These are phyloP conservation scores for Drosophila nigricruria DNA, from an alignment of 2,888 invertebrate species.

Conservation along the genomic window DNA sequence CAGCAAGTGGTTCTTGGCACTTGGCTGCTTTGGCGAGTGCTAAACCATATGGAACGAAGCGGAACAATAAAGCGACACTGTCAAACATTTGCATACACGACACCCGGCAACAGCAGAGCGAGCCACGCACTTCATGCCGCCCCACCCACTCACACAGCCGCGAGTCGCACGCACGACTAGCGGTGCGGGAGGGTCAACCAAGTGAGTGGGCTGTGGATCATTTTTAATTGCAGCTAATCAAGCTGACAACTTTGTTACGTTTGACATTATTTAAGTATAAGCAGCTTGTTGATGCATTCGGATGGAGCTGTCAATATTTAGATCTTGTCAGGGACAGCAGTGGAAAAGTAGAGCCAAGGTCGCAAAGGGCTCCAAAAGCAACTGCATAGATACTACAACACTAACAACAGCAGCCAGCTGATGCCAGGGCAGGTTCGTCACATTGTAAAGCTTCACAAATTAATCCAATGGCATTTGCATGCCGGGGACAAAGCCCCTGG, in stretches of 20 bases:
- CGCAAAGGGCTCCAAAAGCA: slow-evolving; percentile 6
- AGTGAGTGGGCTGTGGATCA: slow-evolving; percentile 1
- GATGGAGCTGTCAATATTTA: not conserved
- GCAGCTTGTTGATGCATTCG: not conserved
- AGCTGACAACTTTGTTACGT: slow-evolving; percentile 39
- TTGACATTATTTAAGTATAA: slow-evolving; percentile 14
- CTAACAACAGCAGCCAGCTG: no score
- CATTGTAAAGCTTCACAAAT: slow-evolving; percentile 38
- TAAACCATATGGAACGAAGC: slow-evolving; percentile 75
- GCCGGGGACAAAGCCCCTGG: slow-evolving; percentile 24
- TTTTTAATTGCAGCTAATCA: slow-evolving; percentile 52
- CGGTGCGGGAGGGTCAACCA: not conserved
- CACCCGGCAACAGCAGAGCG: slow-evolving; percentile 37
- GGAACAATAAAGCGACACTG: slow-evolving; percentile 78
- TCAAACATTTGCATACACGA: slow-evolving; percentile 78
- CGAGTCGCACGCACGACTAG: slow-evolving; percentile 6
- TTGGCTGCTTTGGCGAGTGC: slow-evolving; percentile 50
- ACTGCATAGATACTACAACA: no score
- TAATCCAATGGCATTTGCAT: slow-evolving; percentile 61
- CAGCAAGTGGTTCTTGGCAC: slow-evolving; percentile 71
- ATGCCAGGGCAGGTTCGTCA: slow-evolving; percentile 24
- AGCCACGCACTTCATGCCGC: slow-evolving; percentile 18
- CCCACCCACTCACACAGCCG: slow-evolving; percentile 13
- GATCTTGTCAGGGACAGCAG: not conserved
- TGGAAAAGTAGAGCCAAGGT: slow-evolving; percentile 37